Evolutionary conservation across 2,888 invertebrate genomes (phyloP), one percentile per base, ranked within the genome.

Genomic region (Cryptophagus acutangulus): DNA sequence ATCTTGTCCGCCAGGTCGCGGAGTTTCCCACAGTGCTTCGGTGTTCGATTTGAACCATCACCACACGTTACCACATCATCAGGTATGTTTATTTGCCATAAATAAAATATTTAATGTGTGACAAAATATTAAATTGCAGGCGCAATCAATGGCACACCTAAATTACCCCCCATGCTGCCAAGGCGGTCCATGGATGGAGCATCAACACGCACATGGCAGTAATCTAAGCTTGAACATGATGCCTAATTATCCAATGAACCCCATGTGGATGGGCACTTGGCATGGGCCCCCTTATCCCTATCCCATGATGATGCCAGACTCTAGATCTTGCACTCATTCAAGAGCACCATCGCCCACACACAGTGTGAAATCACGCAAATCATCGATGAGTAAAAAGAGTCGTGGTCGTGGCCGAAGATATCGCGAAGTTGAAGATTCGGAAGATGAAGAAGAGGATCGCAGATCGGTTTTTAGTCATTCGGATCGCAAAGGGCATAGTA

Each of bases 71-170:
- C n/a, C n/a, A n/a, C 64, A 62, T 42, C 61, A 62, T 42, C 61
- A 61, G 65, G 36, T 71, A 70, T 47, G 57, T 65, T 28, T 68
- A 66, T 26, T 74, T 81, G 71, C 77, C 79, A 53, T 81, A 81
- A 71, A 81, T 81, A 63, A 60, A 16, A 2, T 10, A 5, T 15
- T 16, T n/a, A 16, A 15, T 15, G 13, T 31, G n/a, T 15, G 16
- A 13, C 12, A 6, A 2, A 15, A 31, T 13, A 17, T 28, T 20
- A 9, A 17, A 16, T 34, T 17, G 6, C 2, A 84, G 82, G 79
- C 82, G 0, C 83, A 83, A 55, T 84, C 84, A 0, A 75, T 82
- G 75, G 82, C 82, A 0, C 82, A 83, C 36, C 59, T 84, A 4
- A 78, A 78, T 57, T 80, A 78, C 49, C 74, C 75, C 17, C 72